Percentiles rank a stretch among this genome's conserved stretches.
These are phyloP conservation scores for Drosophila obscura DNA, from an alignment of 1,140 invertebrate genomes.

Conservation along the genomic window DNA sequence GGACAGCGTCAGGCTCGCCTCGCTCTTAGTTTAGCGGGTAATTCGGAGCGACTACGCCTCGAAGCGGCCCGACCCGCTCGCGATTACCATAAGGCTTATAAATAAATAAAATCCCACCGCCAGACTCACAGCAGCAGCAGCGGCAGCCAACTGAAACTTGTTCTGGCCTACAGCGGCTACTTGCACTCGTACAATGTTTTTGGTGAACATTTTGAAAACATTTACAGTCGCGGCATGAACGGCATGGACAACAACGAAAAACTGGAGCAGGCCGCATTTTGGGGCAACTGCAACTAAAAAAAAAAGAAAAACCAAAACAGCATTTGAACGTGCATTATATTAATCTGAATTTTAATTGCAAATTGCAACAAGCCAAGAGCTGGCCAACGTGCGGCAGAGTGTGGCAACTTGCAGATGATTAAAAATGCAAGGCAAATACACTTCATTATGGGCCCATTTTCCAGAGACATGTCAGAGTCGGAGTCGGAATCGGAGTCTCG, in stretches of 20 bases:
- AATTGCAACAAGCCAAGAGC: constrained; percentile 34
- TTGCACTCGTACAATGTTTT: constrained; percentile 40
- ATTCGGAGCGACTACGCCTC: constrained; percentile 61
- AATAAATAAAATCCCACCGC: constrained; percentile 52
- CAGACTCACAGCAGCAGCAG: constrained; percentile 6
- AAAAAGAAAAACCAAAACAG: neutral
- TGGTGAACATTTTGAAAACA: constrained; percentile 36
- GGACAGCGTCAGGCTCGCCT: neutral
- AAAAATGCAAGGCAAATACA: constrained; percentile 73
- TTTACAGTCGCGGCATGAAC: constrained; percentile 55
- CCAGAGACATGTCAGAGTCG: constrained; percentile 42
- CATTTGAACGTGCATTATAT: constrained; percentile 75
- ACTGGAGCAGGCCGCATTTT: constrained; percentile 68
- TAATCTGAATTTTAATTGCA: constrained; percentile 81
- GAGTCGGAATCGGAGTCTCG: constrained; percentile 23
- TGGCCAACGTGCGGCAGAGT: constrained; percentile 10
- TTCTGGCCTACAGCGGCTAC: constrained; percentile 56
- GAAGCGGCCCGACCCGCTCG: constrained; percentile 27
- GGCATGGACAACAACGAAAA: constrained; percentile 32
- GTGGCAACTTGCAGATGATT: constrained; percentile 45
- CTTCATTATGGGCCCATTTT: constrained; percentile 79
- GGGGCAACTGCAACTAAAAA: constrained; percentile 24
- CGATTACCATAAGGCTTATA: constrained; percentile 71
- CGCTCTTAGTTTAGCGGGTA: constrained; percentile 31
- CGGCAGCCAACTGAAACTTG: constrained; percentile 59